phyloP scores from a whole-genome alignment of 2,888 invertebrate genomes.

The Drosophila ochracea region DNA sequence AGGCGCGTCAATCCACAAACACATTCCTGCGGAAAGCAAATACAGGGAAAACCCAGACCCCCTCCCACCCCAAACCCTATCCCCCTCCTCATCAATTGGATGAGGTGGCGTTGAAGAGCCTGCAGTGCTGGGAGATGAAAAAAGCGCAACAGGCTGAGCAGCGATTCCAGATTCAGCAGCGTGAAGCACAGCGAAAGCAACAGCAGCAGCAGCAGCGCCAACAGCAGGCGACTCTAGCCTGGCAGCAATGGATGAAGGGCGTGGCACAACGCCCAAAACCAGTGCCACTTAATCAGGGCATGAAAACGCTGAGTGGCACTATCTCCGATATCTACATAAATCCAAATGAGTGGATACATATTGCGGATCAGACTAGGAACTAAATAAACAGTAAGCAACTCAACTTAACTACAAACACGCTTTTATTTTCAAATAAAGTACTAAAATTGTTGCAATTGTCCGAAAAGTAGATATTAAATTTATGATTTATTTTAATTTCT shows the following conservation, averaged over 20 bases:
- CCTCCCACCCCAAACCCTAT: not conserved
- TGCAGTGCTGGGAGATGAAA: constrained; percentile 52
- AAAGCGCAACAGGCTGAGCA: constrained; percentile 43
- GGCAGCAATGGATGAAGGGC: constrained; percentile 81
- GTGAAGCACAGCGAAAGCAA: constrained; percentile 61
- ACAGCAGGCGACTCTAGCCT: constrained; percentile 71
- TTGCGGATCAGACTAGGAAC: constrained; percentile 16
- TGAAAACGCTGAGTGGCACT: constrained; percentile 83
- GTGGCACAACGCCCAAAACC: constrained; percentile 83
- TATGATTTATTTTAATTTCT: not conserved
- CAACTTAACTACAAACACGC: not conserved
- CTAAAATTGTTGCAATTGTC: not conserved
- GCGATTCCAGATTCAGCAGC: constrained; percentile 42
- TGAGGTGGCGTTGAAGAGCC: constrained; percentile 12
- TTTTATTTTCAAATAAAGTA: not conserved
- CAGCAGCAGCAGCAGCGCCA: constrained; percentile 63
- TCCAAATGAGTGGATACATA: constrained; percentile 81
- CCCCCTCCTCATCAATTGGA: not conserved
- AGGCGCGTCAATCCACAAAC: constrained; percentile 44
- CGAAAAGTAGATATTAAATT: not conserved
- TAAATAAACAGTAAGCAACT: constrained; percentile 34
- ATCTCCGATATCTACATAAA: constrained; percentile 83
- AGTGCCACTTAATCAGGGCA: constrained; percentile 83
- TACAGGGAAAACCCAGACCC: not conserved
- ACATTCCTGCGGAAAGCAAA: not conserved